These are phyloP conservation scores for Nomada fucata DNA, from an alignment of 2,888 invertebrate species.

Conservation along the genomic window DNA sequence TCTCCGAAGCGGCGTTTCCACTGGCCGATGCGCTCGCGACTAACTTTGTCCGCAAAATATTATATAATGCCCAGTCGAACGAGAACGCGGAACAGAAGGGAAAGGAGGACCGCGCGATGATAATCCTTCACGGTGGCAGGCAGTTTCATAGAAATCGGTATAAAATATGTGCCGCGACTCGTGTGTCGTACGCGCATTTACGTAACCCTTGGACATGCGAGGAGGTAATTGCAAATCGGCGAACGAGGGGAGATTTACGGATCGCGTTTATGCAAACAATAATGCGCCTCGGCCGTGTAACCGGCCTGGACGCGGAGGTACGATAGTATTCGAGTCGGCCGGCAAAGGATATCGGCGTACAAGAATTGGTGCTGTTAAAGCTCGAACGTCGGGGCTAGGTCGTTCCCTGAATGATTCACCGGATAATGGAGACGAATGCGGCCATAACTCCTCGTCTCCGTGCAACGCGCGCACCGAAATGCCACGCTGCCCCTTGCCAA, in stretches of 20 bases:
- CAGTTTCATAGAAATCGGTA: constrained; percentile 60
- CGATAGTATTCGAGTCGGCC: constrained; percentile 41
- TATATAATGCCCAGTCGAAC: background rate
- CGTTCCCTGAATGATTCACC: constrained; percentile 80
- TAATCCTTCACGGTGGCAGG: constrained; percentile 50
- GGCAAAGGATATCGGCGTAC: constrained; percentile 72
- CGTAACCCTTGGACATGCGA: constrained; percentile 60
- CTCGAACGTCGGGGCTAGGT: constrained; percentile 71
- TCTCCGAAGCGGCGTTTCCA: constrained; percentile 2
- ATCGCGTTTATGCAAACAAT: constrained; percentile 82
- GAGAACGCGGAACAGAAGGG: constrained; percentile 2
- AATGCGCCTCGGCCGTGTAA: constrained; percentile 64
- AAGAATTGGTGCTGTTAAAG: constrained; percentile 73
- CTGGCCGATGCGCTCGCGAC: background rate
- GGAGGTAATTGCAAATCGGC: constrained; percentile 61
- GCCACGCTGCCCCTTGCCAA: constrained; percentile 25
- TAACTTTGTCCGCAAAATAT: too few species aligned
- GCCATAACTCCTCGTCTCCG: constrained; percentile 79
- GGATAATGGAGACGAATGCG: constrained; percentile 82
- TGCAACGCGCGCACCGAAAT: constrained; percentile 46
- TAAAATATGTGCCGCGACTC: constrained; percentile 58
- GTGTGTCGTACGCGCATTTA: constrained; percentile 61
- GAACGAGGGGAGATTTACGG: constrained; percentile 71
- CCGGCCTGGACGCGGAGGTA: constrained; percentile 27
- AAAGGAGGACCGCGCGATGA: constrained; percentile 34